phyloP scores from a whole-genome alignment of 1,140 invertebrate species.

The Brachionus asplanchnoidis region DNA sequence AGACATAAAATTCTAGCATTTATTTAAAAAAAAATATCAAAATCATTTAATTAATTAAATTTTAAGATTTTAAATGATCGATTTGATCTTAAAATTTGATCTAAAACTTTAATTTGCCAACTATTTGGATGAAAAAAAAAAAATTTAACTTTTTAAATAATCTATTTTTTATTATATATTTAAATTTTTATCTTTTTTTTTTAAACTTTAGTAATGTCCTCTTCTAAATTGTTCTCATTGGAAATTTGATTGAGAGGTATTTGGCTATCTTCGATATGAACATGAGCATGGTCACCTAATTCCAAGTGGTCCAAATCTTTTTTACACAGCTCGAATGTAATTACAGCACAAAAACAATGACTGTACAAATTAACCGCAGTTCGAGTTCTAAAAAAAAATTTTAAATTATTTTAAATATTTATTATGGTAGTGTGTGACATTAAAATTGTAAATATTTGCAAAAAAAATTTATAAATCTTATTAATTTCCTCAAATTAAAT shows the following conservation, averaged over 20 bases:
- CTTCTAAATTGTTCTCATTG: not conserved
- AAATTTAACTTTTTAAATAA: not conserved
- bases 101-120: too few relatives aligned
- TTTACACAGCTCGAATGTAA: conserved; percentile 30
- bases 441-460: too few relatives aligned
- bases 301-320: conserved; percentile 31
- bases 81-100: too few relatives aligned
- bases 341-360: conserved; percentile 38
- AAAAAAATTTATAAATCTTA: too few relatives aligned
- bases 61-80: too few relatives aligned
- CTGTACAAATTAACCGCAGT: conserved; percentile 37
- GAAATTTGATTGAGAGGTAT: not conserved
- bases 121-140: not conserved
- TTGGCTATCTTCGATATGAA: not conserved
- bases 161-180: not conserved
- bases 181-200: not conserved
- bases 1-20: too few relatives aligned
- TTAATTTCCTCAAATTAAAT: too few relatives aligned
- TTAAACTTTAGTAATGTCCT: not conserved
- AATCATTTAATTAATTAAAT: too few relatives aligned
- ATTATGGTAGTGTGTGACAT: too few relatives aligned
- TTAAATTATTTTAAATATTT: not conserved
- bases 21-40: too few relatives aligned
- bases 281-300: not conserved
- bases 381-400: not conserved